phyloP scores from a whole-genome alignment of 2,888 invertebrate species.

The Scaptomyza flava region DNA sequence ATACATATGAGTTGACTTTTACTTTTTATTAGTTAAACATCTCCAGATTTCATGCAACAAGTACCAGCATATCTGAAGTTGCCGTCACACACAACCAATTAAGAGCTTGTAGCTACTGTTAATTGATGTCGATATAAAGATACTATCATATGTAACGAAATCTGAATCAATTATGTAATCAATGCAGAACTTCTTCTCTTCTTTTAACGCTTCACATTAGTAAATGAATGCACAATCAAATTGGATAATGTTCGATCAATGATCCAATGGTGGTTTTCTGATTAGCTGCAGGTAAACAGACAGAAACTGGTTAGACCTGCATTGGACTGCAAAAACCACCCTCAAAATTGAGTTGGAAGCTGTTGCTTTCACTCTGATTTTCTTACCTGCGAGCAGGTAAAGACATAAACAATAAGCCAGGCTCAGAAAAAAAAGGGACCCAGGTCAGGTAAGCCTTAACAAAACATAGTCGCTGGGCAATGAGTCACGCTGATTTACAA shows the following conservation, averaged over 20 bases:
- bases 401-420: constrained; percentile 49
- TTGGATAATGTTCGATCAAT: constrained; percentile 45
- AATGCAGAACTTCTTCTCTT: constrained; percentile 13
- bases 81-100: constrained; percentile 50
- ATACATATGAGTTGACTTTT: constrained; percentile 34
- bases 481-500: constrained; percentile 67
- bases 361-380: constrained; percentile 29
- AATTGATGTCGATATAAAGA: constrained; percentile 28
- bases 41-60: constrained; percentile 49
- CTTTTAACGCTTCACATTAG: constrained; percentile 12
- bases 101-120: constrained; percentile 60
- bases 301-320: constrained; percentile 56
- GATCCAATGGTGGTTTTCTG: constrained; percentile 19
- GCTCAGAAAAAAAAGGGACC: constrained; percentile 17
- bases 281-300: constrained; percentile 28
- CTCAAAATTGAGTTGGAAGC: constrained; percentile 48
- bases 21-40: constrained; percentile 51
- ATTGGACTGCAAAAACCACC: constrained; percentile 51
- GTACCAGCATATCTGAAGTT: constrained; percentile 43
- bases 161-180: constrained; percentile 24
- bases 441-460: constrained; percentile 31
- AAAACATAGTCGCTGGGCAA: constrained; percentile 38
- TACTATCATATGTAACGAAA: constrained; percentile 10
- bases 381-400: constrained; percentile 71
- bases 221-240: constrained; percentile 45